Evolutionary conservation across 1,140 invertebrate genomes (phyloP).

Genomic region (Cyclina sinensis): DNA sequence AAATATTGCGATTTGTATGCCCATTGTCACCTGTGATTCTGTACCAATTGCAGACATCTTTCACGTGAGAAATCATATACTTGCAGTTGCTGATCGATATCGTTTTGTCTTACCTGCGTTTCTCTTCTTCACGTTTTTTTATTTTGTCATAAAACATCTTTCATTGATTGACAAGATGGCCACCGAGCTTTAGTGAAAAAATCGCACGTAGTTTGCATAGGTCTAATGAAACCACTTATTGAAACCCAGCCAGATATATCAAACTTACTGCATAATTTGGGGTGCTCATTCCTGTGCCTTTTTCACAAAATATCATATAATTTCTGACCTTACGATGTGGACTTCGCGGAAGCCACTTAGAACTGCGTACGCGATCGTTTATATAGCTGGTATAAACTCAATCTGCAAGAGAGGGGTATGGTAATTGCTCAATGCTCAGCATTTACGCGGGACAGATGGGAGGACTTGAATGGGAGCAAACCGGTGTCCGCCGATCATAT

Average conservation of each 20-base stretch:
- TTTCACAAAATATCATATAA: neutral
- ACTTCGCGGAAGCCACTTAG: conserved; percentile 62
- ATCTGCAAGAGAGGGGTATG: conserved; percentile 49
- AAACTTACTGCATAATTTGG: conserved; percentile 60
- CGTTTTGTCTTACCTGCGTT: no score
- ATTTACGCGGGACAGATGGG: neutral
- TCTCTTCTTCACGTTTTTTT: no score
- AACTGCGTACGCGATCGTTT: conserved; percentile 59
- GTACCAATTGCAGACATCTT: no score
- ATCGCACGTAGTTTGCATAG: neutral
- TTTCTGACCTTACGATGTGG: conserved; percentile 46
- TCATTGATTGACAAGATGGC: conserved; percentile 43
- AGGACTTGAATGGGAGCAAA: neutral
- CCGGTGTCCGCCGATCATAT: no score
- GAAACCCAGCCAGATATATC: neutral
- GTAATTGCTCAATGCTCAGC: conserved; percentile 15
- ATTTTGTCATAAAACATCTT: no score
- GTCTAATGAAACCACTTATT: no score
- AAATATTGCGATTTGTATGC: no score
- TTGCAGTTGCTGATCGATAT: no score
- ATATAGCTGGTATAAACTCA: conserved; percentile 68
- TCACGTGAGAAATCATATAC: no score
- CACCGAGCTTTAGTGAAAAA: neutral
- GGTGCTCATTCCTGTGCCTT: conserved; percentile 29
- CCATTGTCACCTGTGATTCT: no score